Conservation (phyloP, 2,113 vertebrate genomes). For the Rhineura floridana region DNA sequence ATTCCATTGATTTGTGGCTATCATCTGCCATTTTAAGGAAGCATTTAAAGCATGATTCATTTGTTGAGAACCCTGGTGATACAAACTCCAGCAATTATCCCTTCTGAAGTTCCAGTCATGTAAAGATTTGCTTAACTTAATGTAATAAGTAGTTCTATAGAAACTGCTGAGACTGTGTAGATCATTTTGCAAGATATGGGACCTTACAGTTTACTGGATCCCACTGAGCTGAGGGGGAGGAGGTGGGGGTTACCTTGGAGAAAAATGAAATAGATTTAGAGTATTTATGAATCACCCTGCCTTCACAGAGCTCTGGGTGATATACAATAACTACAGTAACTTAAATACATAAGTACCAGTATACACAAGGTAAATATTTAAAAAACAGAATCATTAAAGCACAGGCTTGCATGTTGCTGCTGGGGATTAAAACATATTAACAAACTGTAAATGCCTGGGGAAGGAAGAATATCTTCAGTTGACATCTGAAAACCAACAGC, state of each 20-base stretch:
- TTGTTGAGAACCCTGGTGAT: background rate
- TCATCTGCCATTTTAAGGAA: background rate
- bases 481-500: too few species aligned
- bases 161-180: background rate
- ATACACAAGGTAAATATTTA: too few species aligned
- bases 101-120: background rate
- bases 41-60: background rate
- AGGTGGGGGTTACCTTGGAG: background rate
- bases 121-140: background rate
- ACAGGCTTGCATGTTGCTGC: too few species aligned
- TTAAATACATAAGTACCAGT: too few species aligned
- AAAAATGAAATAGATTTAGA: background rate
- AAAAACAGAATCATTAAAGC: too few species aligned
- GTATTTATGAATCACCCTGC: too few species aligned
- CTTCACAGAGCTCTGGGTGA: too few species aligned
- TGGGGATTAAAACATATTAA: too few species aligned
- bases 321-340: too few species aligned
- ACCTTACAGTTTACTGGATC: background rate
- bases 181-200: background rate
- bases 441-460: too few species aligned
- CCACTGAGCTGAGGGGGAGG: too few species aligned
- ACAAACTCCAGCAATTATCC: constrained; percentile 15
- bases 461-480: too few species aligned
- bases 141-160: background rate
- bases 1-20: background rate